These are phyloP conservation scores for Neoseiulus cucumeris DNA, from an alignment of 1,140 invertebrate genomes.

Conservation along the genomic window DNA sequence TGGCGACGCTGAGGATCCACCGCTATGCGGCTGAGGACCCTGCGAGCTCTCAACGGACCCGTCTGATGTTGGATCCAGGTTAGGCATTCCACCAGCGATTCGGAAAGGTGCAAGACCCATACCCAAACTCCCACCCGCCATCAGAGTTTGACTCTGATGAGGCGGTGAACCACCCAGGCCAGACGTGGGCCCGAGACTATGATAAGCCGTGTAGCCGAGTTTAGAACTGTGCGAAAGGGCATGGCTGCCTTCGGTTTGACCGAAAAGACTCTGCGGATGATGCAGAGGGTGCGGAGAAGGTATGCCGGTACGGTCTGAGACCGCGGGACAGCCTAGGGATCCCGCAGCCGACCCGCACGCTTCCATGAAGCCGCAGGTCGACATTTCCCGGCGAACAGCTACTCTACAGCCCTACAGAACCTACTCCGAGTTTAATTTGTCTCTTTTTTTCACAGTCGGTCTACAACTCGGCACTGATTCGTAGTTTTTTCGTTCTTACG, in stretches of 20 bases:
- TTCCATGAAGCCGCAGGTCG: constrained; percentile 11
- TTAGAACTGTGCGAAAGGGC: constrained; percentile 9
- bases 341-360: constrained; percentile 10
- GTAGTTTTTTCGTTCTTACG: too few relatives aligned
- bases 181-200: not conserved
- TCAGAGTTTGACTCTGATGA: too few relatives aligned
- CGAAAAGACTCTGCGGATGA: not conserved
- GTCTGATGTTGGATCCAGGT: not conserved
- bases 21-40: too few relatives aligned
- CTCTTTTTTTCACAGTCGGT: too few relatives aligned
- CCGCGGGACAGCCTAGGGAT: constrained; percentile 7
- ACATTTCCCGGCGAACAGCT: not conserved
- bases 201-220: constrained; percentile 5
- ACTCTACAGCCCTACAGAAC: not conserved
- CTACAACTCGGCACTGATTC: too few relatives aligned
- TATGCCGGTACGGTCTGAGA: constrained; percentile 10
- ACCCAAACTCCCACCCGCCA: too few relatives aligned
- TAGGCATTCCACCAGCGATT: constrained; percentile 1
- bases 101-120: not conserved
- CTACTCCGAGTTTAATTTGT: too few relatives aligned
- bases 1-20: too few relatives aligned
- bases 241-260: constrained; percentile 4
- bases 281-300: constrained; percentile 8
- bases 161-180: too few relatives aligned
- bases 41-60: not conserved